Evolutionary conservation across 2,113 vertebrate genomes (phyloP).

Genomic region (Phaethornis superciliosus): DNA sequence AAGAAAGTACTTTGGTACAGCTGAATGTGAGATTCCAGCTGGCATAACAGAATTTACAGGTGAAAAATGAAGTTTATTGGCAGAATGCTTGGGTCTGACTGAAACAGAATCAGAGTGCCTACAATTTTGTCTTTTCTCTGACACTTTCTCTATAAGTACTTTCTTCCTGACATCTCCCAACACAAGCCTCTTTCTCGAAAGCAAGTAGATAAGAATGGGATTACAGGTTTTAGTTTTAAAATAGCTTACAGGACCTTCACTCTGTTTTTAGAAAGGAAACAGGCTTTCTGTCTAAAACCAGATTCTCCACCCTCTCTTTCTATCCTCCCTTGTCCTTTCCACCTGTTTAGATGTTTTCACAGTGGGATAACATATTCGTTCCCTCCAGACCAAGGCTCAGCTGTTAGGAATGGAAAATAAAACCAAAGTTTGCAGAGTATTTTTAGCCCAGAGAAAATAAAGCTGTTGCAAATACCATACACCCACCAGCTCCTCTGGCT

Average conservation of each 20-base stretch:
- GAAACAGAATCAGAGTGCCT: not conserved
- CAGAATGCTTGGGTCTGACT: not conserved
- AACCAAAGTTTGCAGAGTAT: conserved; percentile 54
- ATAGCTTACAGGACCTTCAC: not conserved
- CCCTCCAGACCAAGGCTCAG: conserved; percentile 58
- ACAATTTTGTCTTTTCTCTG: not conserved
- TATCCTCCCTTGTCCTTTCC: conserved; percentile 53
- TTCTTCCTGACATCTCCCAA: not conserved
- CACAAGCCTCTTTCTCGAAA: not conserved
- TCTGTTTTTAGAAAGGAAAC: conserved; percentile 34
- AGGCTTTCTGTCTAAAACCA: conserved; percentile 28
- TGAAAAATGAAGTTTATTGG: conserved; percentile 24
- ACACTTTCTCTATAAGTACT: not conserved
- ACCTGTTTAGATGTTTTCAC: conserved; percentile 68
- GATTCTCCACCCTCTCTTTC: conserved; percentile 6
- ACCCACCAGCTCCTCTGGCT: not conserved
- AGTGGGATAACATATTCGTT: conserved; percentile 64
- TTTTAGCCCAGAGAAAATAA: conserved; percentile 66
- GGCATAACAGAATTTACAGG: conserved; percentile 4
- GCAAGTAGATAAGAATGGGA: not conserved
- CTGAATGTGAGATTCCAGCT: not conserved
- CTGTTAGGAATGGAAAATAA: conserved; percentile 71
- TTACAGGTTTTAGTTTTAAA: conserved; percentile 1
- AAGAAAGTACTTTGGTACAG: not conserved
- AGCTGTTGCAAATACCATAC: not conserved